Evolutionary conservation across 2,888 invertebrate genomes (phyloP), one percentile per base, ranked within the genome.

Genomic region (Podotricha telesiphe): DNA sequence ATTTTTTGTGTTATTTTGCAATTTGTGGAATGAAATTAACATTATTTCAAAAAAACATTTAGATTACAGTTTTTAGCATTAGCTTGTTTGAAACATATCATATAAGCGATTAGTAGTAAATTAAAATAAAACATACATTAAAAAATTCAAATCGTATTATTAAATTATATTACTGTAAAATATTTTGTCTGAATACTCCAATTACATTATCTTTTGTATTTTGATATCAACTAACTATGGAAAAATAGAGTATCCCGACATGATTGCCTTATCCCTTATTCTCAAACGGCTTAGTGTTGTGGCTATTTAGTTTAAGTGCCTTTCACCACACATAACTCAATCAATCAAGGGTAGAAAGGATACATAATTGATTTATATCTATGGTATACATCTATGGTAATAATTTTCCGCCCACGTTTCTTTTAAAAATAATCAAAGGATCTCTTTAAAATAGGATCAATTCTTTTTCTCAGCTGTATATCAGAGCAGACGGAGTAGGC

Each of bases 291-390:
- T 62, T 13, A 55, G 62, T 53, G 34, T 53, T 47, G 53, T 17
- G 67, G 53, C 50, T 67, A 51, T 62, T 67, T 67, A 67, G 67
- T 62, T 67, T 53, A 45, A 67, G 53, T 55, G 62, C 62, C 62
- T 67, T 62, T 67, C 47, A 45, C 34, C 53, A 34, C 42, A 17
- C 34, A 67, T 62, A 53, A 62, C 53, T 67, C 28, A 55, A 42
- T 62, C 28, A 53, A 53, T 55, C n/a, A 45, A 34, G 50, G 51
- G 34, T 55, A 37, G 42, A 40, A 34, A 48, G 58, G 61, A 55
- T 42, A 53, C 53, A 17, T 53, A 53, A 53, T 53, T 65, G 64
- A 45, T 53, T 65, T 53, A 47, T 42, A 40, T 53, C n/a, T n/a
- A n/a, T n/a, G n/a, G n/a, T n/a, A 40, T n/a, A 22, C 19, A 51